Conservation (phyloP, 2,113 vertebrate species). For the Corvus moneduloides region DNA sequence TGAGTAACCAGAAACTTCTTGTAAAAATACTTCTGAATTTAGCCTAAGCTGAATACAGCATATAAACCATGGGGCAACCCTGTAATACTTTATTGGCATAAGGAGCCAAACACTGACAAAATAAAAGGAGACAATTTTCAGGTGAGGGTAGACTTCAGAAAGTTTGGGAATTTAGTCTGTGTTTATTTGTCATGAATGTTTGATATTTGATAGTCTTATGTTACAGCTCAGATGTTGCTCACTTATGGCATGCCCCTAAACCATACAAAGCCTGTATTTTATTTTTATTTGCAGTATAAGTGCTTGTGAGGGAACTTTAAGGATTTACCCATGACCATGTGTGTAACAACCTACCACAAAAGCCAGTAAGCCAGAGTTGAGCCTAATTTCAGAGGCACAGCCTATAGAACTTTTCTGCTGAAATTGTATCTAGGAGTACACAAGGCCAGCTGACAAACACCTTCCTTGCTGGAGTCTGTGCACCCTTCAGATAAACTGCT, state of each 20-base stretch:
- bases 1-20: neutral
- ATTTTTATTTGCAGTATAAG: neutral
- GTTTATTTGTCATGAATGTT: neutral
- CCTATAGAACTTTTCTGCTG: neutral
- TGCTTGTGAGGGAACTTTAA: neutral
- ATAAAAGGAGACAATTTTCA: neutral
- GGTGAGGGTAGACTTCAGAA: neutral
- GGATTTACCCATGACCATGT: neutral
- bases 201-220: neutral
- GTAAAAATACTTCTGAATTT: neutral
- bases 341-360: neutral
- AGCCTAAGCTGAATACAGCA: neutral
- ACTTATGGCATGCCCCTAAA: neutral
- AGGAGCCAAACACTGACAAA: neutral
- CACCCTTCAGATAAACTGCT: neutral
- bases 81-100: neutral
- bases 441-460: conserved; percentile 36
- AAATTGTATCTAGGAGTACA: neutral
- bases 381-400: neutral
- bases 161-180: neutral
- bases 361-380: neutral
- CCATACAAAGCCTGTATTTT: neutral
- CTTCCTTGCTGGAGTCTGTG: neutral
- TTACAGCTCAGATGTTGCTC: neutral
- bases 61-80: neutral